A percentile compares a stretch with the other conserved stretches of the same genome.
Evolutionary conservation across 2,113 vertebrate genomes (phyloP).

Genomic region (Gallinago undulata): DNA sequence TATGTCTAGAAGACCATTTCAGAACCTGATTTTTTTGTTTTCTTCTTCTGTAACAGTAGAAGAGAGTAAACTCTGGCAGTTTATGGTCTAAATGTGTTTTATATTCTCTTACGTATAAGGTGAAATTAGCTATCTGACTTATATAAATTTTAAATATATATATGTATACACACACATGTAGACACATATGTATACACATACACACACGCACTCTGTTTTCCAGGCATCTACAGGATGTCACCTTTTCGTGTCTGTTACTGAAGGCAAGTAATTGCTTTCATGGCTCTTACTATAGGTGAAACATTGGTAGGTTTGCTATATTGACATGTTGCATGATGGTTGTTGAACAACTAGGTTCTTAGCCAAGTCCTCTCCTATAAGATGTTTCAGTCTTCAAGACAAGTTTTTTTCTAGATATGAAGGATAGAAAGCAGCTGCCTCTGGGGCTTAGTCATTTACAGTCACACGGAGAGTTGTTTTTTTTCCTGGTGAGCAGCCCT

Average conservation of each 20-base stretch:
- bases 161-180: background rate
- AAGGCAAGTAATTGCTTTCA: background rate
- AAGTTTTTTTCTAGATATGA: background rate
- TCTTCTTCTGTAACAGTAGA: background rate
- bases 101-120: background rate
- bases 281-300: background rate
- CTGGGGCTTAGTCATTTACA: background rate
- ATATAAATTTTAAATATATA: background rate
- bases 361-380: background rate
- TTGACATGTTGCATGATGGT: background rate
- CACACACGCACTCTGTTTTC: background rate
- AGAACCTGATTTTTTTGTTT: background rate
- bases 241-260: background rate
- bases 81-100: background rate
- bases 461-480: accelerated
- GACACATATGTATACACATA: background rate
- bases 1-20: background rate
- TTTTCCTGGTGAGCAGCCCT: background rate
- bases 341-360: background rate
- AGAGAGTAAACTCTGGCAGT: background rate
- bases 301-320: background rate
- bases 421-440: background rate
- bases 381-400: background rate
- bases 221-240: background rate
- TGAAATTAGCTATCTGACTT: background rate